A percentile compares a stretch with the other conserved stretches of the same genome.
These are phyloP conservation scores for Drosophila tanythrix DNA, from an alignment of 2,888 invertebrate genomes.

Conservation along the genomic window DNA sequence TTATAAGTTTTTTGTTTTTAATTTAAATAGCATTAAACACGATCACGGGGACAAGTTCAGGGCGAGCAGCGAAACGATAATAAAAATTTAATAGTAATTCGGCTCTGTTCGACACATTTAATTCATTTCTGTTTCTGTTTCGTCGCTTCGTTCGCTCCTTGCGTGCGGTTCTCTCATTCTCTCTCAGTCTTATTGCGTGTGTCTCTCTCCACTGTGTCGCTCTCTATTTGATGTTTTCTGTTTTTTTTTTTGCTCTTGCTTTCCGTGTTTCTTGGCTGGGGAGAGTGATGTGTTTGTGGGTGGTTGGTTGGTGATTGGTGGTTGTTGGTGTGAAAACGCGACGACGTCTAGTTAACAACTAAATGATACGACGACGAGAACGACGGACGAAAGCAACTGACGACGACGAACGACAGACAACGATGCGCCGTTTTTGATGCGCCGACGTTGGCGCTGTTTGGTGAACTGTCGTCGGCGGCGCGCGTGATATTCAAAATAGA, in stretches of 20 bases:
- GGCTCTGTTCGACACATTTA: slow-evolving; percentile 39
- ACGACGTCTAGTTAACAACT: slow-evolving; percentile 72
- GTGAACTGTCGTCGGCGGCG: slow-evolving; percentile 55
- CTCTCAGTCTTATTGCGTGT: slow-evolving; percentile 19
- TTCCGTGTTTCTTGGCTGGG: slow-evolving; percentile 21
- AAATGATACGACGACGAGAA: slow-evolving; percentile 62
- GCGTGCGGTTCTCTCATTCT: slow-evolving; percentile 11
- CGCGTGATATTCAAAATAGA: slow-evolving; percentile 77
- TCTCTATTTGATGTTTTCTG: background rate
- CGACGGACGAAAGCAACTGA: slow-evolving; percentile 29
- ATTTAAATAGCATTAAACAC: slow-evolving; percentile 44
- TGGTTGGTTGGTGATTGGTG: slow-evolving; percentile 7
- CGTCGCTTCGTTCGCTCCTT: slow-evolving; percentile 15
- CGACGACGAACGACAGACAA: slow-evolving; percentile 14
- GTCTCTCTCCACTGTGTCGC: slow-evolving; percentile 12
- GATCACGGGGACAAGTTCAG: slow-evolving; percentile 57
- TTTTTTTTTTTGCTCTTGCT: slow-evolving; percentile 8
- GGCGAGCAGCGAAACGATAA: slow-evolving; percentile 46
- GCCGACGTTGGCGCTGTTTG: slow-evolving; percentile 60
- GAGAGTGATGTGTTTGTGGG: slow-evolving; percentile 5
- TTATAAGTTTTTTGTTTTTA: background rate
- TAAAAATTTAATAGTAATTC: slow-evolving; percentile 67
- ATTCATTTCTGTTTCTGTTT: slow-evolving; percentile 34
- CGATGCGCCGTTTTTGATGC: slow-evolving; percentile 45
- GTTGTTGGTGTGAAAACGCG: slow-evolving; percentile 43